Conservation (phyloP, 2,888 invertebrate species). For the Trisateles emortualis region DNA sequence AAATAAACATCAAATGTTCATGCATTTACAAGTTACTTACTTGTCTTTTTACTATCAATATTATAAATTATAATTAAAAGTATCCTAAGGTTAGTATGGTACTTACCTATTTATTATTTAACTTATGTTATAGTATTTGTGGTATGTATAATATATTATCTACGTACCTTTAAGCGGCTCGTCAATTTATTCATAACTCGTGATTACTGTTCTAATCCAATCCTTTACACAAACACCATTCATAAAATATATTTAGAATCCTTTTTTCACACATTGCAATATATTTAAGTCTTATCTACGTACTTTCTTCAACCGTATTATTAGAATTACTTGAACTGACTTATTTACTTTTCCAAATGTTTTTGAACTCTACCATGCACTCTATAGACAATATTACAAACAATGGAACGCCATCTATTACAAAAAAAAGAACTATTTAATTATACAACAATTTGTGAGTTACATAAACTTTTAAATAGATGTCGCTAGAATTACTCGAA, state of each 20-base stretch:
- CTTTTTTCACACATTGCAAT: not conserved
- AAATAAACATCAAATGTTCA: constrained; percentile 21
- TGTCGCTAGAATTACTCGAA: no score
- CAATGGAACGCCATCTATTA: not conserved
- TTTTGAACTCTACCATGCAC: constrained; percentile 13
- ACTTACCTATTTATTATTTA: no score
- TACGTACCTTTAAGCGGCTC: constrained; percentile 8
- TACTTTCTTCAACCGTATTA: not conserved
- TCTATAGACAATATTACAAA: not conserved
- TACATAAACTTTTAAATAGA: not conserved
- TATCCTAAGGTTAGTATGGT: no score
- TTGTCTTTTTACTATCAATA: not conserved
- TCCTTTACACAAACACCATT: constrained; percentile 9
- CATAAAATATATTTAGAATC: not conserved
- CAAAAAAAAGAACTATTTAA: not conserved
- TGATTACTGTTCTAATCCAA: not conserved
- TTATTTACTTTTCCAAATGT: constrained; percentile 28
- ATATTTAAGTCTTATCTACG: no score
- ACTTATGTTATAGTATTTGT: no score
- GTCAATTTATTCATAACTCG: constrained; percentile 4
- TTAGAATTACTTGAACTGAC: not conserved
- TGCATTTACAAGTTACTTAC: not conserved
- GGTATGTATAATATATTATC: not conserved
- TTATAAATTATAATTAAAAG: not conserved
- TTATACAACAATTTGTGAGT: not conserved